Evolutionary conservation across 2,888 invertebrate genomes (phyloP).

Genomic region (Sinohyriopsis cumingii): DNA sequence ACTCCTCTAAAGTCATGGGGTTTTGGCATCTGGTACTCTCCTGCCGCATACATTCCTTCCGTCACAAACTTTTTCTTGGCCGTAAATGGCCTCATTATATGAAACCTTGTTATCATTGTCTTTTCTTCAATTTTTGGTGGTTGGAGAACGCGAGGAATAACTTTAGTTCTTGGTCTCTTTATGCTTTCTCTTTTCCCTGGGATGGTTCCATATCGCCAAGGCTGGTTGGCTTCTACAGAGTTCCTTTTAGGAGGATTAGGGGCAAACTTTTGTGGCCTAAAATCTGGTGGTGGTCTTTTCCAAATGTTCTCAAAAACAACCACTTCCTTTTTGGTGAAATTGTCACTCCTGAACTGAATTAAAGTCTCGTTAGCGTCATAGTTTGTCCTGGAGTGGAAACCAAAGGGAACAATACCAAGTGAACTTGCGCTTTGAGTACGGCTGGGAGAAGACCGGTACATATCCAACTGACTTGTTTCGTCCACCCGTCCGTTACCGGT

Average conservation of each 20-base stretch:
- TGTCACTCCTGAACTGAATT: constrained; percentile 57
- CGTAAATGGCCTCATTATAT: constrained; percentile 59
- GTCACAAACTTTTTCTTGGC: constrained; percentile 62
- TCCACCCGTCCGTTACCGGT: not conserved
- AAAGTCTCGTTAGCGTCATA: constrained; percentile 61
- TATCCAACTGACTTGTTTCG: constrained; percentile 41
- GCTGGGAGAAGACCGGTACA: constrained; percentile 34
- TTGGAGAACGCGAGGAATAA: constrained; percentile 42
- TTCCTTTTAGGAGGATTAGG: constrained; percentile 68
- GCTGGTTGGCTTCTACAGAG: constrained; percentile 63
- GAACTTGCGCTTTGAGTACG: constrained; percentile 43
- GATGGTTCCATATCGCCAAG: constrained; percentile 66
- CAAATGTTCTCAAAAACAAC: constrained; percentile 59
- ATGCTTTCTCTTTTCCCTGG: constrained; percentile 54
- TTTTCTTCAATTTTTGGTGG: constrained; percentile 26
- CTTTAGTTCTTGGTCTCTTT: constrained; percentile 35
- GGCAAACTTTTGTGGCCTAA: constrained; percentile 61
- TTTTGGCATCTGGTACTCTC: constrained; percentile 52
- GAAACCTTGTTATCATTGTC: constrained; percentile 52
- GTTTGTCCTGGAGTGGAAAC: constrained; percentile 63
- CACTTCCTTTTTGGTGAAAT: constrained; percentile 35
- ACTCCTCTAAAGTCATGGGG: constrained; percentile 69
- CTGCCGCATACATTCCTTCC: constrained; percentile 57
- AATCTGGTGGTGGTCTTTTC: constrained; percentile 68
- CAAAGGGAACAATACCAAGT: constrained; percentile 55